Evolutionary conservation across 2,113 vertebrate species (phyloP), one percentile per base, ranked within the genome.

Genomic region (Notiomystis cincta): DNA sequence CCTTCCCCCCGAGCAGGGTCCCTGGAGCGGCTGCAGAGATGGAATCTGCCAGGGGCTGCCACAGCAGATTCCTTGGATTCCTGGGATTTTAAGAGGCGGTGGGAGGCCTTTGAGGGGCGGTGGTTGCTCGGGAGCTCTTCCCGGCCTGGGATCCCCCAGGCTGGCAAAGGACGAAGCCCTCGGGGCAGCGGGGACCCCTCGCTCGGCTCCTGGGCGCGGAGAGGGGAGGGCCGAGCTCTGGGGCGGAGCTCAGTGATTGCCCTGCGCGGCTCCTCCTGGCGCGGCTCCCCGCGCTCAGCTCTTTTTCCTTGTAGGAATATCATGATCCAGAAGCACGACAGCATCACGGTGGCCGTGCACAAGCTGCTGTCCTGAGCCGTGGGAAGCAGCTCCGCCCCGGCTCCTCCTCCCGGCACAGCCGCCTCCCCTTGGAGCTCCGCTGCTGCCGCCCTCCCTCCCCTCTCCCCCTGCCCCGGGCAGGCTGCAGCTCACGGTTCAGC

Each of bases 331-430:
- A 99, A 97, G 76, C 99, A 99, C 2, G 99, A 99, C 65, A 98
- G 97, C 96, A 98, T 99, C 98, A 99, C 99, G 2, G 97, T 99
- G 37, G 99, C 99, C 18, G 98, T 99, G 87, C 99, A 99, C 97
- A 99, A 99, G 95, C 98, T 99, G 96, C 97, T 98, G 30, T 99
- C 99, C 21, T 99, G 98, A 99, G 87, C 27, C 42, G n/a, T 1
- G 0, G 23, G 18, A 5, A 44, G 3, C 60, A 8, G 45, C 78
- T n/a, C n/a, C 1, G 25, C 25, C 10, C 40, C 13, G 2, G 38
- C 70, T 45, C n/a, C 62, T 64, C 33, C 64, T 93, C 65, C 50
- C 90, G 72, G 58, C 62, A 61, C 76, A 51, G 25, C 81, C 23
- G 0, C 83, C 33, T 21, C 44, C 50, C 48, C 21, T 8, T 33